Conservation (phyloP, 2,888 invertebrate genomes). For the Platypus cylindrus region DNA sequence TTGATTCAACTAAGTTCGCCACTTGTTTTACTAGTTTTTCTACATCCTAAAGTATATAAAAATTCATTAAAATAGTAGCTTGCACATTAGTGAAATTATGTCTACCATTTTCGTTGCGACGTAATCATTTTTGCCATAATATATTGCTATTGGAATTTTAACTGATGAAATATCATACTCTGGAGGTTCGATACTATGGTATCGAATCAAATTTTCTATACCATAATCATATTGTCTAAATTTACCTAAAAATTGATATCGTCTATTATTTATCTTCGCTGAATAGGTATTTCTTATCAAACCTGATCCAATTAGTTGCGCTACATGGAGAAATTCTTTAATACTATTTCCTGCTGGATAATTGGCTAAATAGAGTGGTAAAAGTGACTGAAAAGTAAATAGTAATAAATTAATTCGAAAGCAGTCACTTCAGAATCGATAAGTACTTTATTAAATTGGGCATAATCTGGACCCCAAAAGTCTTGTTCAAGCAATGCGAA, state of each 20-base stretch:
- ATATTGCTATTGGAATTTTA: conserved; percentile 19
- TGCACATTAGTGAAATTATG: too few species aligned
- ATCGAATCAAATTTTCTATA: conserved; percentile 20
- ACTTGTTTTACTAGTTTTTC: conserved; percentile 38
- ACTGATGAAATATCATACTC: conserved; percentile 33
- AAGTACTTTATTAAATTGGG: too few species aligned
- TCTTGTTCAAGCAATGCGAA: too few species aligned
- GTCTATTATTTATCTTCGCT: too few species aligned
- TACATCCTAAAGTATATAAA: conserved; percentile 34
- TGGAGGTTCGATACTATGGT: conserved; percentile 31
- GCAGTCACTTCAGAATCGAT: not conserved
- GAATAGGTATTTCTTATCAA: conserved; percentile 9
- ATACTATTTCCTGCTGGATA: conserved; percentile 38
- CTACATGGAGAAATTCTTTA: conserved; percentile 39
- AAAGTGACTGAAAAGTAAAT: too few species aligned
- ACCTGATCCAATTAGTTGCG: conserved; percentile 37
- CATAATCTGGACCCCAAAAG: not conserved
- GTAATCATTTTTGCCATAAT: conserved; percentile 9
- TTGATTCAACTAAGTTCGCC: conserved; percentile 22
- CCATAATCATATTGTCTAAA: conserved; percentile 13
- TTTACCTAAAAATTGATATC: conserved; percentile 5
- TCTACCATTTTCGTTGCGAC: not conserved
- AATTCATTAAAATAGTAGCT: not conserved
- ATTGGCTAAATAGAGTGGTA: too few species aligned
- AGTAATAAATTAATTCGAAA: not conserved